Percentiles rank a stretch among this genome's conserved stretches.
phyloP scores from a whole-genome alignment of 2,113 vertebrate species.

The Cochlearius cochlearius region DNA sequence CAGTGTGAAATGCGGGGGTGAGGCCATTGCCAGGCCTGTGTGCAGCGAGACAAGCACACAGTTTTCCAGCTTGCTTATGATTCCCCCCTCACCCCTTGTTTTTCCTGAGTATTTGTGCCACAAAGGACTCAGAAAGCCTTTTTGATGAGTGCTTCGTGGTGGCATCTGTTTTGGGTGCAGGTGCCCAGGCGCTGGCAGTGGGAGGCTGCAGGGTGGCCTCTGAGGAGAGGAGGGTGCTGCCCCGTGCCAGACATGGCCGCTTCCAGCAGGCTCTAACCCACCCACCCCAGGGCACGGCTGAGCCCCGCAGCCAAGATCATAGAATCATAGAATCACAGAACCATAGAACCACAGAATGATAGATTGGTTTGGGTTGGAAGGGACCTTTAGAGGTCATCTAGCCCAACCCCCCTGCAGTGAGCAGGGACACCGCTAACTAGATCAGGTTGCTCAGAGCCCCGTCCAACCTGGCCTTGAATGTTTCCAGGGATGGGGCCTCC shows the following conservation, averaged over 20 bases:
- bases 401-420: no score
- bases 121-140: background rate
- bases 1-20: rapidly evolving
- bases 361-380: no score
- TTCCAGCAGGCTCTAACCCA: background rate
- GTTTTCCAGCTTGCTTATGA: background rate
- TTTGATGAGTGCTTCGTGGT: background rate
- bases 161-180: background rate
- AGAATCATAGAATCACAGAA: no score
- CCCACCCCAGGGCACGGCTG: background rate
- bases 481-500: no score
- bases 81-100: rapidly evolving
- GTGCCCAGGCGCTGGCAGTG: background rate
- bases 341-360: no score
- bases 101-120: background rate
- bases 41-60: rapidly evolving
- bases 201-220: background rate
- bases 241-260: no score
- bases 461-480: no score
- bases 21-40: background rate
- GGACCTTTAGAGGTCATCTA: no score
- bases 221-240: background rate
- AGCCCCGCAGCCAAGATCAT: background rate
- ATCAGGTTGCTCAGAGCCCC: no score
- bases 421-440: no score